Percentiles rank a stretch among this genome's conserved stretches.
Conservation (phyloP, 2,888 invertebrate species). For the Microctonus brassicae region DNA sequence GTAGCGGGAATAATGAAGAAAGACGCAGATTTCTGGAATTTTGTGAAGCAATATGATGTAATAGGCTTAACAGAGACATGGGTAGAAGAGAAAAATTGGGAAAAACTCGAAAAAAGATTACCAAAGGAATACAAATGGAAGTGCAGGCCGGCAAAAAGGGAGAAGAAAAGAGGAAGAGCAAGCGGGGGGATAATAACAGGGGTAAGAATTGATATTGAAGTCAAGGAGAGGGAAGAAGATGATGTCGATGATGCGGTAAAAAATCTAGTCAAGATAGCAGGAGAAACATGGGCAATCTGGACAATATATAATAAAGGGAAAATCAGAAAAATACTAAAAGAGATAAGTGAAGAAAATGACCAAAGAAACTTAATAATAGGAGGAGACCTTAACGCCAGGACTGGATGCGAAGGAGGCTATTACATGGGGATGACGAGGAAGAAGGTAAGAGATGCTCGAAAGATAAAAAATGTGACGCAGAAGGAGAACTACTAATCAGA, state of each 20-base stretch:
- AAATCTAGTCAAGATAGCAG: not conserved
- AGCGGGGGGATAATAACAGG: slow-evolving; percentile 30
- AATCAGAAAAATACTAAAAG: slow-evolving; percentile 20
- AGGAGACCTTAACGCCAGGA: slow-evolving; percentile 35
- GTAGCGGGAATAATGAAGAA: slow-evolving; percentile 8
- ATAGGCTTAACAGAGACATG: slow-evolving; percentile 31
- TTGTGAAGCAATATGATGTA: slow-evolving; percentile 7
- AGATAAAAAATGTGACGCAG: slow-evolving; percentile 29
- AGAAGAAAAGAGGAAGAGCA: slow-evolving; percentile 26
- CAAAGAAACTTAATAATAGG: too few relatives aligned
- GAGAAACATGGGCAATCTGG: slow-evolving; percentile 10
- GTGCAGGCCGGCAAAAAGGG: slow-evolving; percentile 13
- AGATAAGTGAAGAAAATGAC: too few relatives aligned
- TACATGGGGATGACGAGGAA: not conserved
- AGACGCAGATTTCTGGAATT: slow-evolving; percentile 17
- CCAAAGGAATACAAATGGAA: slow-evolving; percentile 29
- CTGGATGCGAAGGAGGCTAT: slow-evolving; percentile 15
- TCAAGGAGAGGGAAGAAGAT: slow-evolving; percentile 8
- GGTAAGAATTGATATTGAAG: too few relatives aligned
- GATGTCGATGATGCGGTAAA: slow-evolving; percentile 3
- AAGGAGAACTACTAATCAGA: slow-evolving; percentile 21
- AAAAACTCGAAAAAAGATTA: not conserved
- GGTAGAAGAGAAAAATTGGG: slow-evolving; percentile 31
- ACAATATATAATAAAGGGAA: slow-evolving; percentile 31
- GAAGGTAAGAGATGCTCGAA: slow-evolving; percentile 28